Conservation (phyloP, 1,140 invertebrate genomes). For the Habropoda laboriosa region DNA sequence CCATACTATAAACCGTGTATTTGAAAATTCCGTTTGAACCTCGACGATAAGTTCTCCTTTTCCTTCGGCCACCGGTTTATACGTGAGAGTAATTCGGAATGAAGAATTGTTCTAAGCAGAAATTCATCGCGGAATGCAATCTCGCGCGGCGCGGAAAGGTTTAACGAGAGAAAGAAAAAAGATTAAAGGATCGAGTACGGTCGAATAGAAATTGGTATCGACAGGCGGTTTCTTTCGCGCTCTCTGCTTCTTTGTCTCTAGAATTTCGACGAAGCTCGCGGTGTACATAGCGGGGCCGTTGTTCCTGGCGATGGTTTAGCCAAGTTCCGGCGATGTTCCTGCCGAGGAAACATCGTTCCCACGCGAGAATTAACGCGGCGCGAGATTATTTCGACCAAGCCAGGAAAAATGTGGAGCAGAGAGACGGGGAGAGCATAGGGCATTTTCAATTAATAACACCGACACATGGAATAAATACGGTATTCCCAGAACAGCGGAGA, state of each 20-base stretch:
- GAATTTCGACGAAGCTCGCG: background rate
- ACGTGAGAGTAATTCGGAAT: too few species aligned
- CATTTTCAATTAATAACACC: slow-evolving; percentile 32
- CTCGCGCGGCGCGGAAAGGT: too few species aligned
- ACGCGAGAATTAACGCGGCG: background rate
- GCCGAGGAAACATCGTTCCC: background rate
- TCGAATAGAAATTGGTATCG: background rate
- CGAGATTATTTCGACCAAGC: background rate
- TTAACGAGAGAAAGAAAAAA: too few species aligned
- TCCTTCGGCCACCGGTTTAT: too few species aligned
- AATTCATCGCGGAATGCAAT: too few species aligned
- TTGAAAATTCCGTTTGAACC: background rate
- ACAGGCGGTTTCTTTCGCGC: too few species aligned
- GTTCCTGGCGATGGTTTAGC: background rate
- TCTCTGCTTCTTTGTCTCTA: too few species aligned
- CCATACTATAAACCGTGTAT: background rate
- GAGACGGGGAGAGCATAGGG: background rate
- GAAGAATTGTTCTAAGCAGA: too few species aligned
- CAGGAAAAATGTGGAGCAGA: background rate
- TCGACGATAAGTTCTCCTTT: too few species aligned
- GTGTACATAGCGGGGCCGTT: background rate
- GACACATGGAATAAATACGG: slow-evolving; percentile 4
- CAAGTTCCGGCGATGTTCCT: too few species aligned
- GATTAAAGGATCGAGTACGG: background rate
- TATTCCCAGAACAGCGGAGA: background rate